phyloP scores from a whole-genome alignment of 1,140 invertebrate genomes.

The Saccostrea cuccullata region DNA sequence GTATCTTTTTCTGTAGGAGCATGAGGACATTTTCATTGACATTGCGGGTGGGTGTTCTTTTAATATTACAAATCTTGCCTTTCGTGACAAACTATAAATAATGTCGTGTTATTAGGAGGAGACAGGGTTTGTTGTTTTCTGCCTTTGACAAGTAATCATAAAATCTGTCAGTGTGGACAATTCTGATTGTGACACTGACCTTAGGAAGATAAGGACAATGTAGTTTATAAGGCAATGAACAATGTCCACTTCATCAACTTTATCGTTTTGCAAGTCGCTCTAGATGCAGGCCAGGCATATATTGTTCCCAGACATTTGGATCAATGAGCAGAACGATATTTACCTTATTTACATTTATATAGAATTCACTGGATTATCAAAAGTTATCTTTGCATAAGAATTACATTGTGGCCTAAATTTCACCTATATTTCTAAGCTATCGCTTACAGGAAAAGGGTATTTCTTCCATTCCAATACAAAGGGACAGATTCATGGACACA shows the following conservation, averaged over 20 bases:
- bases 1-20: neutral
- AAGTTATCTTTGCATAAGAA: neutral
- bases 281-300: neutral
- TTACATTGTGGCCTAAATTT: too few species aligned
- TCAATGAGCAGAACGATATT: neutral
- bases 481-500: too few species aligned
- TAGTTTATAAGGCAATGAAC: neutral
- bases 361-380: neutral
- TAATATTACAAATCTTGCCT: too few species aligned
- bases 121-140: neutral
- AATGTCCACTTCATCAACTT: neutral
- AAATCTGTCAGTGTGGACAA: constrained; percentile 2
- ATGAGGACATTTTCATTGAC: neutral
- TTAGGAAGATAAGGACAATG: neutral
- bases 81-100: too few species aligned
- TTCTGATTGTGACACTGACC: neutral
- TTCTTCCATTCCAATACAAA: too few species aligned
- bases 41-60: neutral
- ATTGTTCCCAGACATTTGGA: too few species aligned
- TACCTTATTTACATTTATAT: constrained; percentile 17
- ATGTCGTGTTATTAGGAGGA: too few species aligned
- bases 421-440: too few species aligned
- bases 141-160: constrained; percentile 4
- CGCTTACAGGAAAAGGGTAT: too few species aligned
- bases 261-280: neutral